These are phyloP conservation scores for Cryptocephalus moraei DNA, from an alignment of 2,888 invertebrate genomes.

Conservation along the genomic window DNA sequence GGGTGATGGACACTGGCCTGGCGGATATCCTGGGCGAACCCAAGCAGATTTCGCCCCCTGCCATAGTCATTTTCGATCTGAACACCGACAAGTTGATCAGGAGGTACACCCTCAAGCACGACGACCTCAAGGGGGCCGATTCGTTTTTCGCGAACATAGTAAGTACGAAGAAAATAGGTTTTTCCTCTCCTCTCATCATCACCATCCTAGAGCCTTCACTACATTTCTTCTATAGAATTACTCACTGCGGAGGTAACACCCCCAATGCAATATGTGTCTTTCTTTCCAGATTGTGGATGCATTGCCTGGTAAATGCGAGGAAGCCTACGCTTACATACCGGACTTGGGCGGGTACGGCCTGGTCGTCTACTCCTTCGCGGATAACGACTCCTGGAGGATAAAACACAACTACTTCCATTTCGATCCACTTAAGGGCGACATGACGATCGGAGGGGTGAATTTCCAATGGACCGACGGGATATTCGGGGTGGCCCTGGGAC, in stretches of 20 bases:
- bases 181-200: too few species aligned
- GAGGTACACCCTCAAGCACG: slow-evolving; percentile 58
- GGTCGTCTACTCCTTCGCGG: slow-evolving; percentile 64
- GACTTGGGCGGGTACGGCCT: slow-evolving; percentile 67
- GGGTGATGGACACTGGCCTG: slow-evolving; percentile 73
- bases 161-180: slow-evolving; percentile 32
- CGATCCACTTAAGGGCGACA: slow-evolving; percentile 67
- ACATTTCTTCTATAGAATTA: too few species aligned
- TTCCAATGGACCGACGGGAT: slow-evolving; percentile 84
- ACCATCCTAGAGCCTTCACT: too few species aligned
- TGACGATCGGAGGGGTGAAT: slow-evolving; percentile 64
- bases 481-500: slow-evolving; percentile 60
- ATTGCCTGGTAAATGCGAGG: slow-evolving; percentile 56
- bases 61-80: slow-evolving; percentile 62
- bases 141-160: slow-evolving; percentile 76
- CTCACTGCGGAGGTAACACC: not conserved
- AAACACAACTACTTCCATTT: slow-evolving; percentile 77
- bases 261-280: too few species aligned
- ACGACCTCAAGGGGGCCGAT: slow-evolving; percentile 61
- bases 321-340: slow-evolving; percentile 68
- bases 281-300: slow-evolving; percentile 57
- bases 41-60: slow-evolving; percentile 52
- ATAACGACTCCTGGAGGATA: slow-evolving; percentile 68
- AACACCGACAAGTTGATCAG: slow-evolving; percentile 63
- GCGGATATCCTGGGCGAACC: slow-evolving; percentile 61